phyloP scores from a whole-genome alignment of 2,888 invertebrate species.

The Rhopalosiphum nymphaeae region DNA sequence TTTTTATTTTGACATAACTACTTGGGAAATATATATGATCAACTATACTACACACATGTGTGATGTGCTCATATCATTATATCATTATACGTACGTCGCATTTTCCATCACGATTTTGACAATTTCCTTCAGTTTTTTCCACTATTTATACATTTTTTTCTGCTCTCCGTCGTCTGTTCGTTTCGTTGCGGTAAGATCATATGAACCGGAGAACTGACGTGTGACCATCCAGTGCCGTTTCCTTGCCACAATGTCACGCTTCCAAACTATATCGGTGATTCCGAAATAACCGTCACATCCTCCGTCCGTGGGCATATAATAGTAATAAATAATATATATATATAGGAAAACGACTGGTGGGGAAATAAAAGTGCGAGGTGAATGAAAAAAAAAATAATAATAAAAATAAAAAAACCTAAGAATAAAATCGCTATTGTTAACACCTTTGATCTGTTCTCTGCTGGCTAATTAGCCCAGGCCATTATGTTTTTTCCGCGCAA shows the following conservation, averaged over 20 bases:
- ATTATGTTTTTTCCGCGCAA: slow-evolving; percentile 53
- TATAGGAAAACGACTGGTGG: slow-evolving; percentile 12
- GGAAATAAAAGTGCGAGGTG: slow-evolving; percentile 33
- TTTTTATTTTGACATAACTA: neutral
- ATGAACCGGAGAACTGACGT: slow-evolving; percentile 64
- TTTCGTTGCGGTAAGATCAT: slow-evolving; percentile 64
- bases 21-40: neutral
- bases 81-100: neutral
- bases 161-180: neutral
- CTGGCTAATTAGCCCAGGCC: slow-evolving; percentile 46
- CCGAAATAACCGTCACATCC: slow-evolving; percentile 64
- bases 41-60: neutral
- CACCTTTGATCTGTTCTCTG: slow-evolving; percentile 62
- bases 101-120: slow-evolving; percentile 52
- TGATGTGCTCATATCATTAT: neutral
- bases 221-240: slow-evolving; percentile 64
- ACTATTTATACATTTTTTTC: neutral
- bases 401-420: slow-evolving; percentile 45
- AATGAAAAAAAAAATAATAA: slow-evolving; percentile 16
- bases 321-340: slow-evolving; percentile 18
- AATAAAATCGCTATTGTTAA: slow-evolving; percentile 64
- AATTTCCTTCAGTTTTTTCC: slow-evolving; percentile 41
- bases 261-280: slow-evolving; percentile 64
- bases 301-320: slow-evolving; percentile 52
- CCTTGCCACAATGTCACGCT: slow-evolving; percentile 64